Evolutionary conservation across 1,140 invertebrate species (phyloP).

Genomic region (Zaprionus tsacasi): DNA sequence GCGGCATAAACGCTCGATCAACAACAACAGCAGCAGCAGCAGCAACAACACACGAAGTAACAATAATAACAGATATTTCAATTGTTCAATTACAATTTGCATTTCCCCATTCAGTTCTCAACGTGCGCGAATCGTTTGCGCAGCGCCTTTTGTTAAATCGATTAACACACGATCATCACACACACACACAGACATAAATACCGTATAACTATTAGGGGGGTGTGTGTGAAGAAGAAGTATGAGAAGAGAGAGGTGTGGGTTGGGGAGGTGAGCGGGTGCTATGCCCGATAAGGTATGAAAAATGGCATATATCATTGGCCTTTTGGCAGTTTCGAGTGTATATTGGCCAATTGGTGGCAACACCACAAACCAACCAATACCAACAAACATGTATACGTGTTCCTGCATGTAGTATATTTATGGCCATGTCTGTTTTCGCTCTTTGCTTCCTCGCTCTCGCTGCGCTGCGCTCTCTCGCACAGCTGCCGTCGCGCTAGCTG

Average conservation of each 20-base stretch:
- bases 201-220: slow-evolving; percentile 12
- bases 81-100: slow-evolving; percentile 58
- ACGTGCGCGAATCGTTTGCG: slow-evolving; percentile 37
- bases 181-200: not conserved
- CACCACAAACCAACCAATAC: not conserved
- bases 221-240: not conserved
- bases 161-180: slow-evolving; percentile 42
- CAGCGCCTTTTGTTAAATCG: slow-evolving; percentile 44
- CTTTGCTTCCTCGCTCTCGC: not conserved
- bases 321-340: slow-evolving; percentile 75
- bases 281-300: slow-evolving; percentile 43
- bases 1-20: slow-evolving; percentile 25
- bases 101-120: slow-evolving; percentile 45
- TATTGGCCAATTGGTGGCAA: slow-evolving; percentile 66
- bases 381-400: slow-evolving; percentile 1
- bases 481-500: not conserved
- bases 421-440: slow-evolving; percentile 44
- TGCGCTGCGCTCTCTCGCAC: not conserved
- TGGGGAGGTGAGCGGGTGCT: not conserved
- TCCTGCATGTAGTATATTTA: slow-evolving; percentile 40
- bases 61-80: slow-evolving; percentile 36
- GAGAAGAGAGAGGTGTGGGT: not conserved
- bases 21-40: slow-evolving; percentile 4
- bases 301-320: slow-evolving; percentile 62
- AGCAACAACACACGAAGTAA: slow-evolving; percentile 1